Base-by-base conservation (phyloP, 2,797 vertebrate genomes). In the Rhabdophis nuchalis region DNA sequence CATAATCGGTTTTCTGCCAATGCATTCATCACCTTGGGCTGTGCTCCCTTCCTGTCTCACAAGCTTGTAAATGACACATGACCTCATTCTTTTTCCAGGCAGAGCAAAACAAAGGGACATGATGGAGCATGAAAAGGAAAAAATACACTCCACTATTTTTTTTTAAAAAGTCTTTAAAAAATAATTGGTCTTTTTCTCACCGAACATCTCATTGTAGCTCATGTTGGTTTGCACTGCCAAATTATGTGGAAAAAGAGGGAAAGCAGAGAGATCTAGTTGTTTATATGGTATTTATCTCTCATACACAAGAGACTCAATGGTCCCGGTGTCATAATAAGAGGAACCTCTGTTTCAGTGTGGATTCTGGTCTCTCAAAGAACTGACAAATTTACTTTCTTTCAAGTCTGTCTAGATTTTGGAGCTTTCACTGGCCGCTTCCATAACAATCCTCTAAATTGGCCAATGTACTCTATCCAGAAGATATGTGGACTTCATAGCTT, bases 1-100 rank as follows among this genome's bases (percentile, higher is more conserved):
- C 14, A 11, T 86, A 93, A 77, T 13, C 82, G 27, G 54, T 92
- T 90, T 92, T 94, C 92, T 72, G 85, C 9, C 87, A 52, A 91
- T 93, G 32, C 94, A 90, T 93, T 57, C 29, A 3, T 82, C 50
- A 91, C 32, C 1, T 77, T 53, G 46, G 64, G 6, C 68, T 77
- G n/a, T 64, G 57, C 56, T 91, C 91, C 72, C 46, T 86, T 58
- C 14, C 29, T 4, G 3, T 88, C 95, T 86, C 92, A 23, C 86
- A 64, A 72, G 57, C 29, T 1, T 3, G 4, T 54, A 90, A 72
- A 1, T 20, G 90, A 56, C n/a, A 50, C 8, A 9, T 92, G 14
- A 46, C 87, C 93, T 93, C 29, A 9, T 5, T n/a, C 36, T 4
- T 52, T 4, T 64, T 41, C 77, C 46, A n/a, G 87, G 56, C 64